Percentiles rank a stretch among this genome's conserved stretches.
phyloP scores from a whole-genome alignment of 2,797 vertebrate species.

The Ceyx erithaca region DNA sequence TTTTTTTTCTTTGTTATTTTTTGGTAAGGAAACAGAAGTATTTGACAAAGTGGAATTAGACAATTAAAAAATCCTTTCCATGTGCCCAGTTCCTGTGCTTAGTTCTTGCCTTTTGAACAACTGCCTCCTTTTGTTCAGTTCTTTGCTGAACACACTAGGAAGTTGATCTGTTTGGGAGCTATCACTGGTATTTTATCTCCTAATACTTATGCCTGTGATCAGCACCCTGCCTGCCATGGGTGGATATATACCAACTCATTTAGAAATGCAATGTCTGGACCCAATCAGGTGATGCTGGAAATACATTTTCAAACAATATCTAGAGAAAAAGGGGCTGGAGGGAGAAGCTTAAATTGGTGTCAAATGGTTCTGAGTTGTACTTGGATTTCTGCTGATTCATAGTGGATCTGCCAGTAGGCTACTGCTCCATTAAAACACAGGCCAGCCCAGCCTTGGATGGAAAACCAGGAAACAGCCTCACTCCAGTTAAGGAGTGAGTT shows the following conservation, averaged over 20 bases:
- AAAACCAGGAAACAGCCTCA: not conserved
- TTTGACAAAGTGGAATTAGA: not conserved
- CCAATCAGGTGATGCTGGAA: not conserved
- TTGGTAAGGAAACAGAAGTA: not conserved
- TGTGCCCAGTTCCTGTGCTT: not conserved
- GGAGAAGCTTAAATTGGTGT: not conserved
- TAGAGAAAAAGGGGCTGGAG: not conserved
- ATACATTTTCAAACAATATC: not conserved
- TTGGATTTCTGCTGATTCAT: not conserved
- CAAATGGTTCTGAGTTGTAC: not conserved
- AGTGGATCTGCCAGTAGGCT: not conserved
- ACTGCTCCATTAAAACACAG: not conserved
- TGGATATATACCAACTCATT: not conserved
- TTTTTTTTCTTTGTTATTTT: not conserved
- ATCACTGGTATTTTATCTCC: not conserved
- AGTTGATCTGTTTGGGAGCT: not conserved
- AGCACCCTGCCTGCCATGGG: not conserved
- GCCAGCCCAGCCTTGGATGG: not conserved
- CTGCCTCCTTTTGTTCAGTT: not conserved
- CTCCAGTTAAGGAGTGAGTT: not conserved
- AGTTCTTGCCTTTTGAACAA: not conserved
- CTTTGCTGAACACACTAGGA: not conserved
- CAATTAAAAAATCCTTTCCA: not conserved
- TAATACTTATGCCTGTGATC: not conserved
- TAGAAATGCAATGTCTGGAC: not conserved